Conservation (phyloP, 2,797 vertebrate species). For the Lepidocolaptes lacrymiger region DNA sequence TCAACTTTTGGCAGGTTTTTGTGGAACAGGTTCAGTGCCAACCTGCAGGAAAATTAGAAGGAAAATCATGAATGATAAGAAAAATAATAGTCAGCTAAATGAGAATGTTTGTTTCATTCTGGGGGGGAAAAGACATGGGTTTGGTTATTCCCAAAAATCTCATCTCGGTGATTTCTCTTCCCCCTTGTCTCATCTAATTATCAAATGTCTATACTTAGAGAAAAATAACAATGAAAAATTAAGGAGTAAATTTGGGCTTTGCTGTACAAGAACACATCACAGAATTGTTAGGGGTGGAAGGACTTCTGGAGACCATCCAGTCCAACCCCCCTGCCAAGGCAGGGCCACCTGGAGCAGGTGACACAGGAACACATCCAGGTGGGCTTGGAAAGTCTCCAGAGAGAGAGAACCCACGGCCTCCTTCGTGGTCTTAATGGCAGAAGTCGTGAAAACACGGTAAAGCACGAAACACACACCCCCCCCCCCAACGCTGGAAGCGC, state of each 20-base stretch:
- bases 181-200: background rate
- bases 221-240: background rate
- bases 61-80: rapidly evolving
- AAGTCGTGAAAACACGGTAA: rapidly evolving
- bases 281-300: too few relatives aligned
- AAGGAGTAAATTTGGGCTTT: background rate
- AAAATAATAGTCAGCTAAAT: background rate
- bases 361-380: rapidly evolving
- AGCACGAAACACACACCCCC: background rate
- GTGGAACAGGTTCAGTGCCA: background rate
- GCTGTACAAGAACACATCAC: rapidly evolving
- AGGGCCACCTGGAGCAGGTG: background rate
- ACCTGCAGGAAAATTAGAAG: constrained; percentile 46
- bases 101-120: background rate
- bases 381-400: background rate
- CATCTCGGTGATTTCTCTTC: background rate
- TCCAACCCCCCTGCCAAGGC: background rate
- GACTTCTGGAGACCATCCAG: background rate
- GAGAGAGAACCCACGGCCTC: background rate
- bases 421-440: background rate
- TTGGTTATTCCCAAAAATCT: background rate
- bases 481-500: rapidly evolving
- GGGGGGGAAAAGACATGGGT: rapidly evolving
- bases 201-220: rapidly evolving
- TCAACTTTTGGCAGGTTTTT: background rate